Conservation (phyloP, 2,797 vertebrate species). For the Alfaro cultratus region DNA sequence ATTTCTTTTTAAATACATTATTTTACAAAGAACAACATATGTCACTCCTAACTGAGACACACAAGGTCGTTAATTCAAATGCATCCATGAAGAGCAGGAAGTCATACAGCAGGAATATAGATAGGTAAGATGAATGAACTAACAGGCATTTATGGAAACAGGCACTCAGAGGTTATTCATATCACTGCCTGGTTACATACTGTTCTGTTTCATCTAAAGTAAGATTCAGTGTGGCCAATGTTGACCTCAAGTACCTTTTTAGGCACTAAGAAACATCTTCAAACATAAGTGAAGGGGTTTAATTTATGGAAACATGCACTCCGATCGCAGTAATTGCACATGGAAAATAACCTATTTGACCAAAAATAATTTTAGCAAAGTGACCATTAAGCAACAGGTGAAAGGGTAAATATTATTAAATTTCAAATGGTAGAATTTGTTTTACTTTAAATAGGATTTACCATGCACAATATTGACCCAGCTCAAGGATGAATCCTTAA, state of each 20-base stretch:
- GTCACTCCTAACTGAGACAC: constrained; percentile 38
- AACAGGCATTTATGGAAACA: constrained; percentile 76
- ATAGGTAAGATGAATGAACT: constrained; percentile 70
- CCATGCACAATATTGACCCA: constrained; percentile 37
- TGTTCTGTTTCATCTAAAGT: constrained; percentile 66
- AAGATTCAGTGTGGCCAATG: constrained; percentile 68
- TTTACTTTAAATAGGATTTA: constrained; percentile 45
- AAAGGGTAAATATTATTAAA: constrained; percentile 60
- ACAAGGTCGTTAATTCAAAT: constrained; percentile 47
- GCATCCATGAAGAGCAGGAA: constrained; percentile 46
- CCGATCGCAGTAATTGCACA: constrained; percentile 49
- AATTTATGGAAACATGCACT: constrained; percentile 56
- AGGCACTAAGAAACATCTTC: constrained; percentile 62
- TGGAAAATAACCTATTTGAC: constrained; percentile 60
- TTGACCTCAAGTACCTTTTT: constrained; percentile 66
- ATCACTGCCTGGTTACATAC: constrained; percentile 56
- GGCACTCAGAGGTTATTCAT: constrained; percentile 69
- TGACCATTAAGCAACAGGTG: constrained; percentile 55
- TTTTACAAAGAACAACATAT: constrained; percentile 41
- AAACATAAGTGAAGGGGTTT: constrained; percentile 56
- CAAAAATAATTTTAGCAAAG: constrained; percentile 60
- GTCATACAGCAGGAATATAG: constrained; percentile 46
- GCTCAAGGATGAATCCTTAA: constrained; percentile 46
- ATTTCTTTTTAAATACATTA: constrained; percentile 53
- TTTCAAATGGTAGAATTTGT: constrained; percentile 43